These are phyloP conservation scores for Lysiphlebus fabarum DNA, from an alignment of 1,140 invertebrate species.

Conservation along the genomic window DNA sequence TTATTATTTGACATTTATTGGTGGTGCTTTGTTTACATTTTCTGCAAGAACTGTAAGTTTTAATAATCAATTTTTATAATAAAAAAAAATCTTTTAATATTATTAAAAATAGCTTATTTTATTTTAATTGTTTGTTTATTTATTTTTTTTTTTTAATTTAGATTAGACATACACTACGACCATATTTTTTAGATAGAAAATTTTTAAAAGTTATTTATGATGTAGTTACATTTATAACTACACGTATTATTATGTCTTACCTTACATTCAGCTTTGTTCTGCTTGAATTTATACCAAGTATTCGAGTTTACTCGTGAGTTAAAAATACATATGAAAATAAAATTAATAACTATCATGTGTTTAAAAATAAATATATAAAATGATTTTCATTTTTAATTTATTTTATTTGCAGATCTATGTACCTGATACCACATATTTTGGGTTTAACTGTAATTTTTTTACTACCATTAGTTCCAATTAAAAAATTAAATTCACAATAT, in stretches of 20 bases:
- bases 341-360: neutral
- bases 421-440: conserved; percentile 61
- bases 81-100: neutral
- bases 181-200: conserved; percentile 68
- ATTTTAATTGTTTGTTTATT: conserved; percentile 3
- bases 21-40: conserved; percentile 81
- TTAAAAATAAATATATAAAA: neutral
- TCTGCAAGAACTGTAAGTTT: conserved; percentile 72
- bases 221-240: conserved; percentile 70
- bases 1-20: conserved; percentile 93
- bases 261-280: conserved; percentile 85
- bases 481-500: too few relatives aligned
- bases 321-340: neutral
- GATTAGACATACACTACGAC: conserved; percentile 71
- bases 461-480: conserved; percentile 47
- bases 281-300: conserved; percentile 72
- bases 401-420: conserved; percentile 52
- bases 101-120: too few relatives aligned
- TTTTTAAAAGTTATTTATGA: conserved; percentile 72
- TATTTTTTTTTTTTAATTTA: conserved; percentile 34
- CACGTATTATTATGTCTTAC: conserved; percentile 81
- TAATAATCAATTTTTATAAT: neutral
- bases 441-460: conserved; percentile 56
- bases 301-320: conserved; percentile 67
- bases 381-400: conserved; percentile 1